Conservation (phyloP, 2,797 vertebrate species). For the Cirrhinus molitorella region DNA sequence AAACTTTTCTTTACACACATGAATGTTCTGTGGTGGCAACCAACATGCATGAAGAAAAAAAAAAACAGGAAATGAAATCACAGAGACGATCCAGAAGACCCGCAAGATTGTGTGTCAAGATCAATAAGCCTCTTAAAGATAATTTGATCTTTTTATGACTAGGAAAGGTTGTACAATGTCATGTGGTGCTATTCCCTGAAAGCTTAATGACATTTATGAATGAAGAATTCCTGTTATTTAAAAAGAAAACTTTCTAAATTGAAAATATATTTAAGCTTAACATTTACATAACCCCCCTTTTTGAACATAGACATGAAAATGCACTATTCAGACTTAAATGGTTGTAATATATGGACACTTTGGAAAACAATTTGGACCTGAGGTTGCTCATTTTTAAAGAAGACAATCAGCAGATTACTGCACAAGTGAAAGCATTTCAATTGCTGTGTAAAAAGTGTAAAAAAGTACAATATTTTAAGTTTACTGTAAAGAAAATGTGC, state of each 20-base stretch:
- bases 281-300: no score
- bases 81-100: not conserved
- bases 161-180: not conserved
- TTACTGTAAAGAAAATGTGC: no score
- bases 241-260: not conserved
- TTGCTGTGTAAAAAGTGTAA: no score
- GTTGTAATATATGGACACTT: no score
- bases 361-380: no score
- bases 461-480: no score
- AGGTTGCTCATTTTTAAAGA: no score
- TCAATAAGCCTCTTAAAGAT: not conserved
- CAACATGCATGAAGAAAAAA: not conserved
- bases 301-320: not conserved
- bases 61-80: not conserved
- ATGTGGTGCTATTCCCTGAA: not conserved
- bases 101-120: not conserved
- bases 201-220: not conserved
- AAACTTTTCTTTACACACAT: not conserved
- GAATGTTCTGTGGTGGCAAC: not conserved
- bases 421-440: no score
- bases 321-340: no score
- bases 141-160: not conserved
- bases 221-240: not conserved
- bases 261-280: not conserved
- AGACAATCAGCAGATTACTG: no score